Percentiles rank a stretch among this genome's conserved stretches.
phyloP scores from a whole-genome alignment of 2,797 vertebrate genomes.

The Sebastes flavidus region DNA sequence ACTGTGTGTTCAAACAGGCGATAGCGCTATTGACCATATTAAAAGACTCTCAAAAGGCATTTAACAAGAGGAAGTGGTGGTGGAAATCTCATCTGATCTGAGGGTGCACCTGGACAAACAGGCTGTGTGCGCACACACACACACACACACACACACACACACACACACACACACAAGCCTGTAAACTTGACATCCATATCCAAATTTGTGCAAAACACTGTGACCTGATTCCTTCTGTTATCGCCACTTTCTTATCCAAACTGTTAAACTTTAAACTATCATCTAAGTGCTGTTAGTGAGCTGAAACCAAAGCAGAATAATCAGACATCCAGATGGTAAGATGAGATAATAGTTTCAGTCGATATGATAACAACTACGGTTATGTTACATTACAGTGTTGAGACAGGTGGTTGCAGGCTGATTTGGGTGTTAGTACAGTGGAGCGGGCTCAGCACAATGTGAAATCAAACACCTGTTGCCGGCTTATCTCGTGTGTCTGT shows the following conservation, averaged over 20 bases:
- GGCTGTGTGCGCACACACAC: background rate
- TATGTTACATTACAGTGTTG: conserved; percentile 22
- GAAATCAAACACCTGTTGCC: conserved; percentile 67
- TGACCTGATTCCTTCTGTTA: conserved; percentile 19
- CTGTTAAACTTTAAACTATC: conserved; percentile 39
- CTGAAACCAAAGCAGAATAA: conserved; percentile 49
- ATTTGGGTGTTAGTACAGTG: conserved; percentile 32
- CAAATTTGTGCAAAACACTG: conserved; percentile 17
- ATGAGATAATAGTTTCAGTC: conserved; percentile 52
- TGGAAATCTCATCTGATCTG: conserved; percentile 31
- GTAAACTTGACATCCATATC: conserved; percentile 18
- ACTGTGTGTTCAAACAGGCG: conserved; percentile 45
- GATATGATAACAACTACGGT: conserved; percentile 29
- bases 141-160: background rate
- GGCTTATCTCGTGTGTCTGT: conserved; percentile 52
- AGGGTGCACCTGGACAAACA: conserved; percentile 53
- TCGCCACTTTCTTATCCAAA: conserved; percentile 31
- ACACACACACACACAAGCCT: conserved; percentile 1
- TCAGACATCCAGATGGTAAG: conserved; percentile 30
- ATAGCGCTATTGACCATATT: conserved; percentile 37
- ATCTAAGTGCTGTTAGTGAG: conserved; percentile 16
- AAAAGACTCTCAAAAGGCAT: conserved; percentile 29
- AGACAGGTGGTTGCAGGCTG: conserved; percentile 46
- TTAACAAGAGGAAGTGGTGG: conserved; percentile 25
- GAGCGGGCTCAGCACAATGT: conserved; percentile 28